phyloP scores from a whole-genome alignment of 2,113 vertebrate genomes.

The Myotis lucifugus region DNA sequence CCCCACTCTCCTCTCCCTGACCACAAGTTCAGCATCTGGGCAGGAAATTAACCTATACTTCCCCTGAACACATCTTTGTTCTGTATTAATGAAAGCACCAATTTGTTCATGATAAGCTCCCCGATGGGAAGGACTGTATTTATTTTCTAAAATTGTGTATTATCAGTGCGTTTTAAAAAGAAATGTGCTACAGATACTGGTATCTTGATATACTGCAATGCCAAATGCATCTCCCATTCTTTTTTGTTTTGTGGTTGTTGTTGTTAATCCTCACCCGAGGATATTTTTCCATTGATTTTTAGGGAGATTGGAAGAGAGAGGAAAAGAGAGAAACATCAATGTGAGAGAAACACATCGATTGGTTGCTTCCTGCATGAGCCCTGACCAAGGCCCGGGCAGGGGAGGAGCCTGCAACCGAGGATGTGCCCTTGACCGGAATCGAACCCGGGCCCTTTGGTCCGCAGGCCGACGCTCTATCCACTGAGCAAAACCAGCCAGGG shows the following conservation, averaged over 20 bases:
- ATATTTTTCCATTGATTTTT: too few species aligned
- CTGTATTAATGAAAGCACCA: background rate
- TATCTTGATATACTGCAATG: background rate
- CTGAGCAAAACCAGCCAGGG: too few species aligned
- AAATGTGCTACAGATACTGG: background rate
- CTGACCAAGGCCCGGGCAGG: too few species aligned
- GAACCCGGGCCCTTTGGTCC: too few species aligned
- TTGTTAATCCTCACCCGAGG: too few species aligned
- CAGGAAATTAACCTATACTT: background rate
- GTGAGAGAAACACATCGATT: too few species aligned
- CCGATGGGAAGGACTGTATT: background rate
- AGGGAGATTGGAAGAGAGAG: too few species aligned
- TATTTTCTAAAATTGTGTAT: slow-evolving; percentile 4
- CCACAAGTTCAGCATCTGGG: background rate
- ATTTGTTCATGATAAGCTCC: slow-evolving; percentile 25
- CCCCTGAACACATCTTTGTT: background rate
- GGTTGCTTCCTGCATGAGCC: too few species aligned
- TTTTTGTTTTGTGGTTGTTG: background rate
- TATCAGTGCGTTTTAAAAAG: background rate
- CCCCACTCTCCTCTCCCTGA: background rate
- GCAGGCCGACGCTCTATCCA: too few species aligned
- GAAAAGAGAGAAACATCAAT: too few species aligned
- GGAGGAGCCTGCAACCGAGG: too few species aligned
- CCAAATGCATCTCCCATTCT: background rate
- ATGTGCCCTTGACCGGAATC: too few species aligned